Evolutionary conservation across 2,797 vertebrate species (phyloP).

Genomic region (Lophius americanus): DNA sequence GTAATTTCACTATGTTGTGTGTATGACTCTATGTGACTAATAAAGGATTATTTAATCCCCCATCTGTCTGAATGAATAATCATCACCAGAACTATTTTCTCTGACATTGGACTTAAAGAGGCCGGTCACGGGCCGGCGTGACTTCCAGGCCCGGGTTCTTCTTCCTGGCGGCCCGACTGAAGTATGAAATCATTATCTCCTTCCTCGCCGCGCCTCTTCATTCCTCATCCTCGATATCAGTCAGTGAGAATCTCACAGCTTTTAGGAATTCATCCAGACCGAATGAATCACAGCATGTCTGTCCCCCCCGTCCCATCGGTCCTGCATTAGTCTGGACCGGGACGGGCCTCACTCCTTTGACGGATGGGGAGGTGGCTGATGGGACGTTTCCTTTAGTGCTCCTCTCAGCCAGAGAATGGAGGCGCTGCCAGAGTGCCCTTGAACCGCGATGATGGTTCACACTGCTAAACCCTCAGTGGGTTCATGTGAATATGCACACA

Average conservation of each 20-base stretch:
- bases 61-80: slow-evolving; percentile 63
- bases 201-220: neutral
- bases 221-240: slow-evolving; percentile 22
- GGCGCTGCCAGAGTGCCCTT: slow-evolving; percentile 55
- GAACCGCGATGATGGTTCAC: slow-evolving; percentile 37
- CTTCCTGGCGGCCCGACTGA: slow-evolving; percentile 8
- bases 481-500: slow-evolving; percentile 17
- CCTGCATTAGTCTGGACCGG: slow-evolving; percentile 52
- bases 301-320: slow-evolving; percentile 54
- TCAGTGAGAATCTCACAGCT: slow-evolving; percentile 17
- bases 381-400: slow-evolving; percentile 55
- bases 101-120: slow-evolving; percentile 36
- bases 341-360: slow-evolving; percentile 56
- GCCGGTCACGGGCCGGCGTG: slow-evolving; percentile 36
- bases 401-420: slow-evolving; percentile 36
- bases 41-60: slow-evolving; percentile 54
- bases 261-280: slow-evolving; percentile 38
- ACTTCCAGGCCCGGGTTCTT: slow-evolving; percentile 31
- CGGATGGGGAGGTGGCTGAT: slow-evolving; percentile 58
- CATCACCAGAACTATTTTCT: slow-evolving; percentile 38
- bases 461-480: slow-evolving; percentile 26
- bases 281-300: slow-evolving; percentile 56
- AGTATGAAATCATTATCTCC: slow-evolving; percentile 5
- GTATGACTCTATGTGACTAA: slow-evolving; percentile 50
- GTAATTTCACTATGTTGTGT: too few species aligned